Evolutionary conservation across 2,113 vertebrate genomes (phyloP), one percentile per base, ranked within the genome.

Genomic region (Austrofundulus limnaeus): DNA sequence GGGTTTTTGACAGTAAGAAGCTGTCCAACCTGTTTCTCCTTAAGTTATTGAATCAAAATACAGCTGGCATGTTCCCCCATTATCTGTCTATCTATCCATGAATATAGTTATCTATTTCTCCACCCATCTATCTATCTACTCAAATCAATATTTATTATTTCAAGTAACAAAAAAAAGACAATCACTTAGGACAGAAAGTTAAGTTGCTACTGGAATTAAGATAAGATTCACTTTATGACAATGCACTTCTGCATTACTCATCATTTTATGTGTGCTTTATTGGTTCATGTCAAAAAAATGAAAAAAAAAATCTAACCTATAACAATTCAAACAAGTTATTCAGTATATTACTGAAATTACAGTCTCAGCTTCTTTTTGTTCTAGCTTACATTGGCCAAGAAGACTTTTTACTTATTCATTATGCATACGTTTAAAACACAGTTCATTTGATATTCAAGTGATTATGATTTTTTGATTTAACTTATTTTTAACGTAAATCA

Each of bases 1-100:
- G 66, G 52, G 73, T 74, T 74, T 62, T 61, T 58, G 59, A 69
- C 68, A 72, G 57, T 50, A 20, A 66, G 49, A 61, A 47, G 34
- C 54, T 68, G 61, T 19, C 53, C 28, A 57, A 68, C 43, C 15
- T 16, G 34, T 75, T 79, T 79, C 12, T 17, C n/a, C 5, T 21
- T 13, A 14, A 6, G n/a, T 43, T 24, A 12, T 10, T 43, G 10
- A 43, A 2, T 23, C 5, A 17, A 37, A n/a, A 58, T 28, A 14
- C 37, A 2, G 28, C 10, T 9, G 3, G 3, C 25, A 28, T 28
- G 25, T 5, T 21, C n/a, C n/a, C n/a, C n/a, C n/a, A n/a, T n/a
- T n/a, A n/a, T n/a, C n/a, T n/a, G n/a, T n/a, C n/a, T n/a, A n/a
- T n/a, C n/a, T n/a, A n/a, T n/a, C n/a, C n/a, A n/a, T n/a, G n/a